Conservation (phyloP, 1,140 invertebrate genomes). For the Zaprionus gabonicus region DNA sequence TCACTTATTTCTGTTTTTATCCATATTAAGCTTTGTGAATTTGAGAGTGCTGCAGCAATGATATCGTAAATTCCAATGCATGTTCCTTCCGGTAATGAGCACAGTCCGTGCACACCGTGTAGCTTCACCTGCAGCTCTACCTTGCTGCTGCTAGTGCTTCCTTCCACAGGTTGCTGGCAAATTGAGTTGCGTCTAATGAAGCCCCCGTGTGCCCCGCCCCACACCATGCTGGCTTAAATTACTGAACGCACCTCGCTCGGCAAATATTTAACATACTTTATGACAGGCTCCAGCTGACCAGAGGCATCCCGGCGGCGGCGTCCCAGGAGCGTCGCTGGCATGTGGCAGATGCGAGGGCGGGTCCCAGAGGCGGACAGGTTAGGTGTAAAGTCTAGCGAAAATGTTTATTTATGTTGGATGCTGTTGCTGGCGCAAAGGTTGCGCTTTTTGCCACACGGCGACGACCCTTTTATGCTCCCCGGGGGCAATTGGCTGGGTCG, state of each 20-base stretch:
- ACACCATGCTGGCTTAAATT: conserved; percentile 35
- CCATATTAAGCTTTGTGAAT: not conserved
- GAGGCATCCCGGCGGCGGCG: conserved; percentile 44
- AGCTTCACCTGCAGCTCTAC: not conserved
- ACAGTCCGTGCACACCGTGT: conserved; percentile 7
- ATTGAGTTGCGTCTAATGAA: conserved; percentile 76
- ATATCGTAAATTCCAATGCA: conserved; percentile 1
- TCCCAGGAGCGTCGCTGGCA: conserved; percentile 16
- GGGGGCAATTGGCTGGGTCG: conserved; percentile 46
- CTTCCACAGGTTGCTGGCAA: conserved; percentile 23
- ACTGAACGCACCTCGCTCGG: conserved; percentile 60
- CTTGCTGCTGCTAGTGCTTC: not conserved
- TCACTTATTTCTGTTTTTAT: not conserved
- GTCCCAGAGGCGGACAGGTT: conserved; percentile 34
- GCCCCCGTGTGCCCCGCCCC: conserved; percentile 2
- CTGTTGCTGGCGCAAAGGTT: conserved; percentile 53
- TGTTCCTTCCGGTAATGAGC: not conserved
- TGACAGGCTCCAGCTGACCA: conserved; percentile 66
- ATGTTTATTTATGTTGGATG: conserved; percentile 70
- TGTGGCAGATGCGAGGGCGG: not conserved
- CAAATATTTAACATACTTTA: conserved; percentile 81
- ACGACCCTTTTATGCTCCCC: conserved; percentile 69
- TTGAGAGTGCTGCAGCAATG: not conserved
- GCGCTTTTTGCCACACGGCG: conserved; percentile 64
- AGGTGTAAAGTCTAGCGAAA: conserved; percentile 72